Evolutionary conservation across 1,140 invertebrate species (phyloP), one percentile per base, ranked within the genome.

Genomic region (Formica selysi): DNA sequence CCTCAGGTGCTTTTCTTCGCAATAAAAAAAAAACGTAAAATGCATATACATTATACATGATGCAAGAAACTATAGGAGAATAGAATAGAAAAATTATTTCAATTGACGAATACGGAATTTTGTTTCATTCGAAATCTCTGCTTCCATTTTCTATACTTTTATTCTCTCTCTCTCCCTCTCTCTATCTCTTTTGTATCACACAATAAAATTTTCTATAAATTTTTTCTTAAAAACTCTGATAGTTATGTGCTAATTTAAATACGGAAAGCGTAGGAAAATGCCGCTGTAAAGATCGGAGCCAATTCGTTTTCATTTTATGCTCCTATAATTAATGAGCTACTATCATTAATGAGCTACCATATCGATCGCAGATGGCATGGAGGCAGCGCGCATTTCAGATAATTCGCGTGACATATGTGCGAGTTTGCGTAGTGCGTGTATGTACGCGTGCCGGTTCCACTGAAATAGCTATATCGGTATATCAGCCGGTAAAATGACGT

Each of bases 401-500:
- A 78, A 61, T 83, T 78, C 84, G 83, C 88, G 84, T 85, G 79
- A 16, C 32, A 86, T n/a, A 26, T 22, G 19, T 11, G 41, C 54
- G 76, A 57, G 88, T 59, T 84, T 89, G 64, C 85, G 87, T 81
- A 59, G 64, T 57, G 22, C 64, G 36, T 71, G 41, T 38, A 65
- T 71, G 41, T 51, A 79, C 32, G 83, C 29, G 80, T 68, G 51
- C 59, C 65, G 62, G 78, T 70, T 36, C 86, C 79, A 78, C 86
- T 57, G 29, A 90, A 90, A 90, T 90, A 90, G 81, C 85, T 64
- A 19, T 59, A 41, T 26, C 36, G 29, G 80, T 76, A 62, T 87
- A 87, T 87, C 88, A 85, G 76, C 74, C 57, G 89, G 79, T 87
- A 85, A 89, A 89, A 85, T 90, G 89, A 89, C 88, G 76, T 84